These are phyloP conservation scores for Apogon hyalosoma DNA, from an alignment of 2,797 vertebrate species.

Conservation along the genomic window DNA sequence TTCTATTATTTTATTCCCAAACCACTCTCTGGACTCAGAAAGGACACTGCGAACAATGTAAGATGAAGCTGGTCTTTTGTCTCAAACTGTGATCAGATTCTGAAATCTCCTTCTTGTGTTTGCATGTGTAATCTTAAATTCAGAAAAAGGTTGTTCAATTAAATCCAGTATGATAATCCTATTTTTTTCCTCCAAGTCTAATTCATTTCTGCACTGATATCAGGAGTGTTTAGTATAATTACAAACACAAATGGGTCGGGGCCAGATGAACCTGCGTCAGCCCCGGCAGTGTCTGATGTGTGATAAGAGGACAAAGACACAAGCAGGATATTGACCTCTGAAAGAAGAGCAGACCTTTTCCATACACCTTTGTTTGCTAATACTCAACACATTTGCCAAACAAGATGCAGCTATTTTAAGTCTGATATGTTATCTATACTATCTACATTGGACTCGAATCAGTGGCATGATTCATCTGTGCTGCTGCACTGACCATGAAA, in stretches of 20 bases:
- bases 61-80: constrained; percentile 65
- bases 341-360: constrained; percentile 51
- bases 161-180: constrained; percentile 69
- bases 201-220: constrained; percentile 67
- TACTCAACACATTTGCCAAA: constrained; percentile 60
- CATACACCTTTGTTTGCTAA: constrained; percentile 56
- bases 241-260: constrained; percentile 58
- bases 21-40: constrained; percentile 13
- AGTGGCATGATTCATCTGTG: constrained; percentile 66
- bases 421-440: constrained; percentile 48
- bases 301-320: constrained; percentile 73
- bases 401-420: constrained; percentile 64
- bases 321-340: constrained; percentile 79
- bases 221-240: constrained; percentile 59
- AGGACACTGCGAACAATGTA: constrained; percentile 27
- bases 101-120: constrained; percentile 64
- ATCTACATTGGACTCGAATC: constrained; percentile 53
- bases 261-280: constrained; percentile 58
- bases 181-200: constrained; percentile 57
- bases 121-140: constrained; percentile 64
- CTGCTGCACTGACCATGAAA: constrained; percentile 59
- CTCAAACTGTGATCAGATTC: constrained; percentile 40
- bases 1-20: constrained; percentile 23
- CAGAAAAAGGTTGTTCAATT: constrained; percentile 72
- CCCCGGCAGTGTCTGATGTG: constrained; percentile 41